Evolutionary conservation across 2,888 invertebrate genomes (phyloP), one percentile per base, ranked within the genome.

Genomic region (Drosophila pseudotakahashii): DNA sequence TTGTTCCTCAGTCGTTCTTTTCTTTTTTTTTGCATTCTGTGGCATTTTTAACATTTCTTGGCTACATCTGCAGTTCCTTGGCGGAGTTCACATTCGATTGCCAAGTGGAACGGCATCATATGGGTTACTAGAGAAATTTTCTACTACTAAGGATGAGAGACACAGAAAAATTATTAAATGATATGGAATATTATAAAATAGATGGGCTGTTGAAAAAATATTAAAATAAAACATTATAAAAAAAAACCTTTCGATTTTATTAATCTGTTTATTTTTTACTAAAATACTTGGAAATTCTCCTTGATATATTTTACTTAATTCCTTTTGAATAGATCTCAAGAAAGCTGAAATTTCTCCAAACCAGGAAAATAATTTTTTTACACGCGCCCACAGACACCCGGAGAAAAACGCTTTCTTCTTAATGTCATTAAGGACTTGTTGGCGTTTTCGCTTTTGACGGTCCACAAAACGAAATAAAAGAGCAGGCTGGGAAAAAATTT

Each of bases 401-500:
- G 9, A 48, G 36, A 42, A 71, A 59, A 45, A 32, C 53, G 62
- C 44, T 63, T 73, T 70, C 48, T 39, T 72, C 45, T 72, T 70
- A 62, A 70, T 54, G 63, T 51, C 73, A 70, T 70, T 70, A 72
- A 62, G 62, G 70, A 88, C 86, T 88, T 88, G 70, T 71, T 47
- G 80, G 78, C 86, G 69, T 79, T 75, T 76, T 62, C 64, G 66
- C 63, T 78, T 77, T 77, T 81, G 76, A 73, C 67, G 74, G 62
- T 47, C 32, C 62, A 61, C 62, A 61, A 62, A 62, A 23, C 55
- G 34, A 30, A 26, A 41, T 48, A 63, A 26, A 47, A 48, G 34
- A 39, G 47, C 48, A 14, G 26, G 71, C 76, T 83, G 74, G 71
- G 71, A 80, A 76, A 73, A 70, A 88, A 84, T 85, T 88, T 88